phyloP scores from a whole-genome alignment of 2,113 vertebrate species.

The Gymnarchus niloticus region DNA sequence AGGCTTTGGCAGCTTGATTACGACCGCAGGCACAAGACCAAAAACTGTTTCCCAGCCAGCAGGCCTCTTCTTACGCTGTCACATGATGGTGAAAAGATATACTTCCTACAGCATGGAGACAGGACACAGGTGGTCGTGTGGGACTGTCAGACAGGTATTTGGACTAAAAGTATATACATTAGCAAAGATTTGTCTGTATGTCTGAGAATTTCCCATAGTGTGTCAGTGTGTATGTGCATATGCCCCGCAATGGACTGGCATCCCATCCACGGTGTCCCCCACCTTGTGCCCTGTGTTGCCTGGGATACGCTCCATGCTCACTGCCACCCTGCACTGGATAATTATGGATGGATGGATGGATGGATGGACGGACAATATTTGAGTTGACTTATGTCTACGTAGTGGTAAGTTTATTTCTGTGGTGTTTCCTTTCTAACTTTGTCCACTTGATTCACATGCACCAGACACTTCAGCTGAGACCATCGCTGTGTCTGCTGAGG shows the following conservation, averaged over 20 bases:
- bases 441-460: not conserved
- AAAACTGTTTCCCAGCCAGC: conserved; percentile 50
- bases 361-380: not conserved
- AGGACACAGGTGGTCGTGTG: conserved; percentile 64
- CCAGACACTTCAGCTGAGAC: conserved; percentile 54
- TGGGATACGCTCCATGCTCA: not conserved
- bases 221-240: no score
- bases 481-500: conserved; percentile 52
- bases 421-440: not conserved
- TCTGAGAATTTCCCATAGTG: no score
- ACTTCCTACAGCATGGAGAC: conserved; percentile 57
- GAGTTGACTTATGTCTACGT: not conserved
- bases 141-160: conserved; percentile 65
- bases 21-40: conserved; percentile 35
- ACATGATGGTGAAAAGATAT: conserved; percentile 50
- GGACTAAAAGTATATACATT: not conserved
- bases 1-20: conserved; percentile 65
- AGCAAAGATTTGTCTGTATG: not conserved
- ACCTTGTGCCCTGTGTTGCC: not conserved
- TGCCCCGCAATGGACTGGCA: no score
- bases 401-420: not conserved
- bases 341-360: not conserved
- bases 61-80: conserved; percentile 53
- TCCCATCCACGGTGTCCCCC: not conserved
- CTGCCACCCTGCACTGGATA: not conserved